Conservation (phyloP, 2,888 invertebrate species). For the Congeria kusceri region DNA sequence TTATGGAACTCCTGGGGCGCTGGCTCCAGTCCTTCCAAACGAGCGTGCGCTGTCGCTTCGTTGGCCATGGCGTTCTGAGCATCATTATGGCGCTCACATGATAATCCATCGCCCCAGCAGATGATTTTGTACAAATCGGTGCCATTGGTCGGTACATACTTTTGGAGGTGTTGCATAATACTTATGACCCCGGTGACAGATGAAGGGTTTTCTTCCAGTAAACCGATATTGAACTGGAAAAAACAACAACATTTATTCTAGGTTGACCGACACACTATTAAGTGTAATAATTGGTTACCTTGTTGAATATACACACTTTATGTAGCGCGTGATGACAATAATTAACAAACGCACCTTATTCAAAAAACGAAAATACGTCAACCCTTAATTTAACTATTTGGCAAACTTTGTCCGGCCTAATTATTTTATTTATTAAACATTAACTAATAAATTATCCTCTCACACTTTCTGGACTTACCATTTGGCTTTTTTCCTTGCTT, state of each 20-base stretch:
- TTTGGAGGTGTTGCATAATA: conserved; percentile 53
- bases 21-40: conserved; percentile 52
- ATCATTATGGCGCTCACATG: conserved; percentile 57
- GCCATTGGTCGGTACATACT: conserved; percentile 50
- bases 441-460: neutral
- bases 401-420: too few relatives aligned
- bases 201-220: conserved; percentile 57
- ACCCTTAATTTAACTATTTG: too few relatives aligned
- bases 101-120: conserved; percentile 50
- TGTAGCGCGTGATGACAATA: too few relatives aligned
- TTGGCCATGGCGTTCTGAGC: conserved; percentile 41
- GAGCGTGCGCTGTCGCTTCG: conserved; percentile 10
- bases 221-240: conserved; percentile 57
- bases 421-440: too few relatives aligned
- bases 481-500: conserved; percentile 29
- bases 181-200: conserved; percentile 50
- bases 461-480: conserved; percentile 14
- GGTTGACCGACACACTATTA: too few relatives aligned
- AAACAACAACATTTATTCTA: too few relatives aligned
- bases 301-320: too few relatives aligned
- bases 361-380: too few relatives aligned
- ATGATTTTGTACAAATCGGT: neutral
- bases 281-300: too few relatives aligned
- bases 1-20: conserved; percentile 59
- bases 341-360: too few relatives aligned